phyloP scores from a whole-genome alignment of 2,113 vertebrate genomes.

The Gavialis gangeticus region DNA sequence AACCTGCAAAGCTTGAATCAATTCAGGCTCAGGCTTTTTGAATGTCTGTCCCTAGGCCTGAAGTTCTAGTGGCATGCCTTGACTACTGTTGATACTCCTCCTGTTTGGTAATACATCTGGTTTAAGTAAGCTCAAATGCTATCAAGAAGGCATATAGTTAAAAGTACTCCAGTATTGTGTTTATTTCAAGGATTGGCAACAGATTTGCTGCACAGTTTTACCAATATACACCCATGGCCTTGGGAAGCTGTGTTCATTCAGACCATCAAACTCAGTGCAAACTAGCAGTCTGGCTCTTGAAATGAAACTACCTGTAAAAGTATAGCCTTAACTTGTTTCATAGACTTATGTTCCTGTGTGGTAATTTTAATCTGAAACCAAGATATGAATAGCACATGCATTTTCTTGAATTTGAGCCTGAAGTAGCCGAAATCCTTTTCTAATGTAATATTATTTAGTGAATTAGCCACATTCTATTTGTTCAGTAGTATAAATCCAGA shows the following conservation, averaged over 20 bases:
- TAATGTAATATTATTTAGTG: neutral
- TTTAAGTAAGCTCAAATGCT: neutral
- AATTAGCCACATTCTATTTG: neutral
- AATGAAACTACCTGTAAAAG: neutral
- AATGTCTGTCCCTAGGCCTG: no score
- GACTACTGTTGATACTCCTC: neutral
- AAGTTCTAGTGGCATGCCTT: no score
- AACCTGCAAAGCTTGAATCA: no score
- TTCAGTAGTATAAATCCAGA: neutral
- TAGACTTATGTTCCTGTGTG: neutral
- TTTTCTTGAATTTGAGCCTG: neutral
- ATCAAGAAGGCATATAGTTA: neutral
- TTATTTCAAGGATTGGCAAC: neutral
- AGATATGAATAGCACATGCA: accelerated
- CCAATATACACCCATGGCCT: neutral
- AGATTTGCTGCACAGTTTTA: neutral
- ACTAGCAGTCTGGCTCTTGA: neutral
- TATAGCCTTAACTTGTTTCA: neutral
- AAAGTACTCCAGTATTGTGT: neutral
- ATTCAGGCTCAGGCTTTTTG: no score
- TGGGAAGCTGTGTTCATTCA: slow-evolving; percentile 14
- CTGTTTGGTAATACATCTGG: accelerated
- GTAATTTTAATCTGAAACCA: neutral
- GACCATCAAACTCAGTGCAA: neutral
- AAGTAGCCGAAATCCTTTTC: neutral